Evolutionary conservation across 2,113 vertebrate species (phyloP), one percentile per base, ranked within the genome.

Genomic region (Zonotrichia leucophrys): DNA sequence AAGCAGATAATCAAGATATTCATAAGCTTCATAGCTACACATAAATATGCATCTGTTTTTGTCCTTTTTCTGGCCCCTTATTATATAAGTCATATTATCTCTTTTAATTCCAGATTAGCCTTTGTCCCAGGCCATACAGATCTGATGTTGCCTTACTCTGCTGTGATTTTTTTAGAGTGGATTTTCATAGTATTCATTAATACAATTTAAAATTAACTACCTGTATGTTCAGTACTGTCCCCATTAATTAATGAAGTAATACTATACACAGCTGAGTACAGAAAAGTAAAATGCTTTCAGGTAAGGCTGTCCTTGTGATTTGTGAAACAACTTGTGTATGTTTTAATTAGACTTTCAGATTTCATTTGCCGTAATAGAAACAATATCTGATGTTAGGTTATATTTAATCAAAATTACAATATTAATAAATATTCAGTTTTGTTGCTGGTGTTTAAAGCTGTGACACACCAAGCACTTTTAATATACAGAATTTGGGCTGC

Each of bases 51-150:
- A 31, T 18, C 42, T 27, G 46, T 3, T 84, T 80, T 84, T 87
- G 35, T 87, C 39, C 37, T 67, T 64, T 59, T 52, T 33, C 44
- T 2, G 41, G 47, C 25, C 28, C 14, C 27, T 4, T 67, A 13
- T 64, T 87, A 86, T 50, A 6, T 44, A 95, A 94, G 19, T 85
- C 70, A 23, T 70, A 78, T 39, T 79, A 86, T 86, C 79, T 44
- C 23, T 79, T 83, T 88, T 85, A 78, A 93, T 95, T 86, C 77
- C 62, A 53, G 60, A 60, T 88, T 83, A 92, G 69, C 84, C 56
- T 80, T 87, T 88, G 35, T 60, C 30, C 42, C 35, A 89, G 35
- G 27, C 50, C 10, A 8, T 33, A 17, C 7, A 39, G 37, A 68
- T 37, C 39, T 90, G 31, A 44, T 78, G 47, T 77, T 63, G 11